Evolutionary conservation across 2,797 vertebrate genomes (phyloP).

Genomic region (Takifugu rubripes): DNA sequence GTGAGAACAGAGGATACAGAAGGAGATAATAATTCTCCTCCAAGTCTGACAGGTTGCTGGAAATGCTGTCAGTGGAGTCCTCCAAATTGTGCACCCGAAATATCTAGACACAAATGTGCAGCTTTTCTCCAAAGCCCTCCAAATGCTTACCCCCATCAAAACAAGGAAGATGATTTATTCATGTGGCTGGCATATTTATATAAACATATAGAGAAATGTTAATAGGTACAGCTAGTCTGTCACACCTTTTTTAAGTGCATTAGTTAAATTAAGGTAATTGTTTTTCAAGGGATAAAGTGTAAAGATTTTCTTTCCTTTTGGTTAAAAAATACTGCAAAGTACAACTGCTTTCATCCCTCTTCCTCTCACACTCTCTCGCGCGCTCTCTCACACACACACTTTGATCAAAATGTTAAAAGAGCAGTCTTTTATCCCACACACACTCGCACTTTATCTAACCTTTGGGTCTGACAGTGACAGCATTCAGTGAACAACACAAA

Average conservation of each 20-base stretch:
- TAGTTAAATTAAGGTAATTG: no score
- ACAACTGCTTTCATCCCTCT: background rate
- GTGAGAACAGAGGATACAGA: constrained; percentile 52
- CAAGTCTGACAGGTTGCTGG: constrained; percentile 77
- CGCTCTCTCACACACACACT: background rate
- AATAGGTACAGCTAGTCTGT: no score
- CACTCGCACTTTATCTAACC: background rate
- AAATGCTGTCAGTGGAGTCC: constrained; percentile 67
- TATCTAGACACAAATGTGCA: constrained; percentile 16
- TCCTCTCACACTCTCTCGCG: background rate
- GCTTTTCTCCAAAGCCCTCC: constrained; percentile 42
- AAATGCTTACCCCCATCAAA: constrained; percentile 7
- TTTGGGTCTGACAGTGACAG: background rate
- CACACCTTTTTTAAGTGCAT: no score
- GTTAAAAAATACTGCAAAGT: background rate
- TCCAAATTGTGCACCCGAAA: constrained; percentile 34
- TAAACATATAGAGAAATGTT: background rate
- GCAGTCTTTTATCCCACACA: background rate
- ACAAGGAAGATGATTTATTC: no score
- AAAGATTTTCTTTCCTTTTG: background rate
- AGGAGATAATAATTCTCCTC: constrained; percentile 76
- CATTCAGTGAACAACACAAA: background rate
- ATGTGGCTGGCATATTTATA: background rate
- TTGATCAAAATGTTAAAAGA: no score
- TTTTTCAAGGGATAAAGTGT: no score